phyloP scores from a whole-genome alignment of 2,113 vertebrate genomes.

The Drymodes brunneopygia region DNA sequence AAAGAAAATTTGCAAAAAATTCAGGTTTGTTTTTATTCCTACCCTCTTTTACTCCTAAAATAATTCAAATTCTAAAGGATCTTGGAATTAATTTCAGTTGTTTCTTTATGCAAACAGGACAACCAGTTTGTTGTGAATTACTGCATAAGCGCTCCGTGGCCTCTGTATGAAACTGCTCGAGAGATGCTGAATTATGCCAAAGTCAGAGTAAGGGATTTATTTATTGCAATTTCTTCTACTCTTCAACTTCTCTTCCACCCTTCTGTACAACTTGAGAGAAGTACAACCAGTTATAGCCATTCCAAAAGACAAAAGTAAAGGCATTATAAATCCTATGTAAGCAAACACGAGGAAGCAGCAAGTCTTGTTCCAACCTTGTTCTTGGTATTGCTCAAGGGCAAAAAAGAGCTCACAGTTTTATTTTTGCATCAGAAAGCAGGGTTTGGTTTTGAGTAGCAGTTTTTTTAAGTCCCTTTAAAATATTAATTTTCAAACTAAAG shows the following conservation, averaged over 20 bases:
- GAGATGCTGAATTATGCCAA: conserved; percentile 89
- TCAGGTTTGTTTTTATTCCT: conserved; percentile 66
- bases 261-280: background rate
- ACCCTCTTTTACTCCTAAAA: background rate
- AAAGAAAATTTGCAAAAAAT: conserved; percentile 90
- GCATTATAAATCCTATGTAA: background rate
- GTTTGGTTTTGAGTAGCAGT: background rate
- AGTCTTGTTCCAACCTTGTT: accelerated
- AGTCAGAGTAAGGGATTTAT: conserved; percentile 64
- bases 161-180: conserved; percentile 85
- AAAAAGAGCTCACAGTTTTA: background rate
- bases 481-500: background rate
- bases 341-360: background rate
- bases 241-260: background rate
- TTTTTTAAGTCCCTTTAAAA: background rate
- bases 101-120: conserved; percentile 74
- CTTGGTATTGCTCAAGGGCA: background rate
- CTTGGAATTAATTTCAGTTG: background rate
- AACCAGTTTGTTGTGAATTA: conserved; percentile 90
- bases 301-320: background rate
- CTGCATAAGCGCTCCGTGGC: conserved; percentile 90
- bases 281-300: background rate
- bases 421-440: background rate
- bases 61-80: background rate
- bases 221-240: background rate